phyloP scores from a whole-genome alignment of 1,140 invertebrate genomes.

The Eumeta japonica region DNA sequence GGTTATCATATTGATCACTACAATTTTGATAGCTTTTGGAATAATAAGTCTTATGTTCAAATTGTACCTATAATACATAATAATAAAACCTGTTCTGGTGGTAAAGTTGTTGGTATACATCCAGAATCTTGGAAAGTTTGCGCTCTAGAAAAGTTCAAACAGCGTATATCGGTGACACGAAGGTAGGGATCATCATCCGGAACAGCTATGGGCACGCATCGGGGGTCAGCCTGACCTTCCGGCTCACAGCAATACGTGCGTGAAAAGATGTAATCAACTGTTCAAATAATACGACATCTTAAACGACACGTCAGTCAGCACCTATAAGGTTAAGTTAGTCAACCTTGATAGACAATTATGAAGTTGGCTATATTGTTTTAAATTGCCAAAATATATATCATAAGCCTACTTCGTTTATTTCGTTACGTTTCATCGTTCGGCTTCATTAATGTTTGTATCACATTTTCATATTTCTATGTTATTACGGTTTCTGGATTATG shows the following conservation, averaged over 20 bases:
- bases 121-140: constrained; percentile 34
- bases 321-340: background rate
- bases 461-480: too few species aligned
- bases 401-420: background rate
- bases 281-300: constrained; percentile 3
- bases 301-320: background rate
- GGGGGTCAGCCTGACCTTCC: constrained; percentile 13
- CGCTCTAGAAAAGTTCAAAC: constrained; percentile 32
- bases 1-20: too few species aligned
- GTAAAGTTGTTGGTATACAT: constrained; percentile 21
- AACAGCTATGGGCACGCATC: constrained; percentile 27
- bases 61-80: too few species aligned
- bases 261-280: constrained; percentile 24
- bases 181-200: constrained; percentile 29
- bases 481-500: too few species aligned
- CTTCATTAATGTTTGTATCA: too few species aligned
- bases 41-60: too few species aligned
- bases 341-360: background rate
- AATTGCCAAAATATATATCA: background rate
- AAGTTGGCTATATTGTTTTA: background rate
- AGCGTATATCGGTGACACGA: constrained; percentile 27
- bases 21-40: too few species aligned
- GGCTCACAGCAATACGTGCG: constrained; percentile 22
- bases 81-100: constrained; percentile 31
- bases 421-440: too few species aligned